Evolutionary conservation across 2,797 vertebrate species (phyloP).

Genomic region (Paratrypauchen microcephalus): DNA sequence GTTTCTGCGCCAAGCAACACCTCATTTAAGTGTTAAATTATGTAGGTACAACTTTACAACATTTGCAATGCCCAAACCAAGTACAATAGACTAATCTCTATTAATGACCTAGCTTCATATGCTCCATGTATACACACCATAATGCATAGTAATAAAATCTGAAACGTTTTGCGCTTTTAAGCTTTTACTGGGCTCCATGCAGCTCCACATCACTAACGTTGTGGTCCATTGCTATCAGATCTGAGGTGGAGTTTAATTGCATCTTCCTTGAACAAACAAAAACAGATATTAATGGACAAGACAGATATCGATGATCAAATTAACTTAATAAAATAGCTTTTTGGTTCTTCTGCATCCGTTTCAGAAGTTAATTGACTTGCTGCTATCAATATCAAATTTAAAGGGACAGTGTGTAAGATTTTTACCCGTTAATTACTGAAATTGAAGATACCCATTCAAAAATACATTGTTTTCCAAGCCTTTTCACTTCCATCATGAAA

Average conservation of each 20-base stretch:
- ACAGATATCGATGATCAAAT: conserved; percentile 30
- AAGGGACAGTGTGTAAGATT: too few relatives aligned
- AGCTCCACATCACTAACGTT: conserved; percentile 12
- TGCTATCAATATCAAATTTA: conserved; percentile 28
- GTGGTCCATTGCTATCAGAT: conserved; percentile 14
- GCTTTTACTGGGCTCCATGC: conserved; percentile 15
- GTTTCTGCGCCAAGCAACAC: too few relatives aligned
- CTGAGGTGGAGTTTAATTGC: conserved; percentile 21
- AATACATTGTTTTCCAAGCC: too few relatives aligned
- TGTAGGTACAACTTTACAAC: too few relatives aligned
- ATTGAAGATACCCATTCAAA: too few relatives aligned
- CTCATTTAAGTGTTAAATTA: too few relatives aligned
- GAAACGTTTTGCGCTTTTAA: conserved; percentile 18
- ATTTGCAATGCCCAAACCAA: too few relatives aligned
- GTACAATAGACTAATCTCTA: background rate
- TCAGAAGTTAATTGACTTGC: conserved; percentile 40
- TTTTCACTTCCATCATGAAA: too few relatives aligned
- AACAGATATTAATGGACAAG: conserved; percentile 31
- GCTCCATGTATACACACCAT: background rate
- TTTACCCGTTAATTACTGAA: too few relatives aligned
- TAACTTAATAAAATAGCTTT: conserved; percentile 36
- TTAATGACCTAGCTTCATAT: background rate
- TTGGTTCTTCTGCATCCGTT: conserved; percentile 33
- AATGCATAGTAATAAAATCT: background rate
- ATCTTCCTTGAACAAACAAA: conserved; percentile 18